Conservation (phyloP, 2,888 invertebrate genomes). For the Resseliella maxima region DNA sequence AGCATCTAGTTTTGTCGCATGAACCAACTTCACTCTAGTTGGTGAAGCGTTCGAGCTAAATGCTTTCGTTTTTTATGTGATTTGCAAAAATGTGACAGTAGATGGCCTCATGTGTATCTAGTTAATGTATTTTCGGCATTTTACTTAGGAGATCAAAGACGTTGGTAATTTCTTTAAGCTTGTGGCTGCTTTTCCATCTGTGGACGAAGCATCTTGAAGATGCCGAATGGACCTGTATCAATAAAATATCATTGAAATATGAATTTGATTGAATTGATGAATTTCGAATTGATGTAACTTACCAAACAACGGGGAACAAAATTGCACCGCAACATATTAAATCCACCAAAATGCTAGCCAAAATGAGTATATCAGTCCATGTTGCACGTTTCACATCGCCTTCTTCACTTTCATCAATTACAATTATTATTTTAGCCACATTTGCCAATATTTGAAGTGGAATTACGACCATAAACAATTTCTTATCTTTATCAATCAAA, state of each 20-base stretch:
- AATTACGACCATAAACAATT: constrained; percentile 96
- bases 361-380: constrained; percentile 92
- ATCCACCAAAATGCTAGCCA: too few species aligned
- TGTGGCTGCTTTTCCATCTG: constrained; percentile 96
- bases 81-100: too few species aligned
- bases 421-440: constrained; percentile 95
- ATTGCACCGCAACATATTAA: constrained; percentile 96
- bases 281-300: neutral
- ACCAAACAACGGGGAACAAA: constrained; percentile 97
- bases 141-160: too few species aligned
- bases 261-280: neutral
- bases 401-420: constrained; percentile 95
- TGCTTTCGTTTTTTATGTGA: too few species aligned
- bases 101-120: too few species aligned
- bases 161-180: constrained; percentile 93
- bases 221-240: constrained; percentile 87
- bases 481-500: constrained; percentile 94
- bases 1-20: too few species aligned
- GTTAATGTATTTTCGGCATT: too few species aligned
- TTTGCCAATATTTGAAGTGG: constrained; percentile 93
- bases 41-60: too few species aligned
- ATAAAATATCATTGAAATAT: too few species aligned
- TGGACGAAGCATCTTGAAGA: constrained; percentile 92
- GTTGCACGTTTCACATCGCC: constrained; percentile 89
- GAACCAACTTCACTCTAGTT: too few species aligned